phyloP scores from a whole-genome alignment of 1,140 invertebrate species.

The Bursaphelenchus mucronatus region DNA sequence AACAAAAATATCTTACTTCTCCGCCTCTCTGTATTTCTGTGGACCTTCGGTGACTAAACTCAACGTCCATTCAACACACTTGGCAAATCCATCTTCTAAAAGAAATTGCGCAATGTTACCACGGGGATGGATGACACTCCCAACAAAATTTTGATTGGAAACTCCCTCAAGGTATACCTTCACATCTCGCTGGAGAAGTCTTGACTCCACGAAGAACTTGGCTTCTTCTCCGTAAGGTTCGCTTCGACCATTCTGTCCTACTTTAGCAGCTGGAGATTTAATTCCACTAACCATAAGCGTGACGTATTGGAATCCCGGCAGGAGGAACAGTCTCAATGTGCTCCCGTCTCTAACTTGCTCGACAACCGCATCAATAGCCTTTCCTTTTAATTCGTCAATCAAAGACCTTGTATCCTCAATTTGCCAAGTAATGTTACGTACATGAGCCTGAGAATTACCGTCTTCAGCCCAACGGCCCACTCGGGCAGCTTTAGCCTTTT shows the following conservation, averaged over 20 bases:
- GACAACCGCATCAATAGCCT: slow-evolving; percentile 69
- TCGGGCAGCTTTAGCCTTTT: slow-evolving; percentile 76
- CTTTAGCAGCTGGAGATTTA: slow-evolving; percentile 64
- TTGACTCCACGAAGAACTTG: slow-evolving; percentile 81
- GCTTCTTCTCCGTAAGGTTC: slow-evolving; percentile 75
- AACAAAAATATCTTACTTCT: slow-evolving; percentile 66
- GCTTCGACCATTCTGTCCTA: slow-evolving; percentile 66
- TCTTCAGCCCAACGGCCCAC: slow-evolving; percentile 76
- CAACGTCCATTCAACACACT: slow-evolving; percentile 88
- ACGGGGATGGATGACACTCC: slow-evolving; percentile 85
- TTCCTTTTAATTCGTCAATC: slow-evolving; percentile 74
- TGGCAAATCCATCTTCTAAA: slow-evolving; percentile 83
- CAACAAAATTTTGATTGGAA: slow-evolving; percentile 82
- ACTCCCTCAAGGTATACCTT: slow-evolving; percentile 84
- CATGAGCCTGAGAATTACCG: slow-evolving; percentile 67
- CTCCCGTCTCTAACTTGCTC: slow-evolving; percentile 72
- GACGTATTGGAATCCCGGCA: slow-evolving; percentile 79
- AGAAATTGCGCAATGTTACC: slow-evolving; percentile 91
- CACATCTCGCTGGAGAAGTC: slow-evolving; percentile 85
- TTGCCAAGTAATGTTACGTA: slow-evolving; percentile 80
- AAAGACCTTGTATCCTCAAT: slow-evolving; percentile 77
- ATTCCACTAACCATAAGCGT: slow-evolving; percentile 91
- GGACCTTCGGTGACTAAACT: slow-evolving; percentile 75
- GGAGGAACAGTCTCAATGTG: slow-evolving; percentile 79
- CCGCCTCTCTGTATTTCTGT: slow-evolving; percentile 76